These are phyloP conservation scores for Netelia virgata DNA, from an alignment of 2,888 invertebrate genomes.

Conservation along the genomic window DNA sequence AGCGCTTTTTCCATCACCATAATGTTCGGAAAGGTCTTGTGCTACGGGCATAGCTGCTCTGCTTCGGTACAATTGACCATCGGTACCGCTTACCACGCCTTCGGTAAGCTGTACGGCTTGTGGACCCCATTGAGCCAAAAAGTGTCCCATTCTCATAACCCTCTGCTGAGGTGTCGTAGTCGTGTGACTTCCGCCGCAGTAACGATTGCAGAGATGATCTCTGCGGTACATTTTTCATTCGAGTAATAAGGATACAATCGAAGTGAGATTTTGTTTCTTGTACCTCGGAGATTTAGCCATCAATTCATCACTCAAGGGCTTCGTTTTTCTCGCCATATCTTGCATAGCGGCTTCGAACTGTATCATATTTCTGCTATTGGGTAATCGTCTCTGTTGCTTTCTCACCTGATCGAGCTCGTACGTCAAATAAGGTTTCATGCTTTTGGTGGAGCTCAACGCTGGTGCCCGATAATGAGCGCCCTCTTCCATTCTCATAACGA, in stretches of 20 bases:
- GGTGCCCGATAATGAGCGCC: conserved; percentile 85
- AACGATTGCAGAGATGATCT: conserved; percentile 89
- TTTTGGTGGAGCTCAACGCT: conserved; percentile 87
- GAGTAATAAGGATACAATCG: not conserved
- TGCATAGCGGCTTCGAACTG: conserved; percentile 84
- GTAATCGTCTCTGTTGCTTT: conserved; percentile 85
- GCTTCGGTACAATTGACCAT: conserved; percentile 78
- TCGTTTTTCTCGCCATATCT: conserved; percentile 77
- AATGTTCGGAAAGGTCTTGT: conserved; percentile 37
- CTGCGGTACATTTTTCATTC: conserved; percentile 63
- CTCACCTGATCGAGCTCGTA: conserved; percentile 89
- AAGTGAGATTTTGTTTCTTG: not conserved
- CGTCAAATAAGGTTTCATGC: conserved; percentile 90
- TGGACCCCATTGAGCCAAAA: conserved; percentile 89
- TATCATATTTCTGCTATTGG: conserved; percentile 84
- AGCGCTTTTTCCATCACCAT: conserved; percentile 33
- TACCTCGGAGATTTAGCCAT: conserved; percentile 73
- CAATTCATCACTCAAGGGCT: conserved; percentile 67
- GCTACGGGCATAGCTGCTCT: conserved; percentile 64
- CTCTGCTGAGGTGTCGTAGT: conserved; percentile 90
- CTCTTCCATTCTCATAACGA: conserved; percentile 89
- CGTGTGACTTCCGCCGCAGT: conserved; percentile 93
- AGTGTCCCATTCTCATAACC: conserved; percentile 88
- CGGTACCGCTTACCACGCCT: conserved; percentile 85
- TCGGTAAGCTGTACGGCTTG: conserved; percentile 87